These are phyloP conservation scores for Stenurella melanura DNA, from an alignment of 2,888 invertebrate species.

Conservation along the genomic window DNA sequence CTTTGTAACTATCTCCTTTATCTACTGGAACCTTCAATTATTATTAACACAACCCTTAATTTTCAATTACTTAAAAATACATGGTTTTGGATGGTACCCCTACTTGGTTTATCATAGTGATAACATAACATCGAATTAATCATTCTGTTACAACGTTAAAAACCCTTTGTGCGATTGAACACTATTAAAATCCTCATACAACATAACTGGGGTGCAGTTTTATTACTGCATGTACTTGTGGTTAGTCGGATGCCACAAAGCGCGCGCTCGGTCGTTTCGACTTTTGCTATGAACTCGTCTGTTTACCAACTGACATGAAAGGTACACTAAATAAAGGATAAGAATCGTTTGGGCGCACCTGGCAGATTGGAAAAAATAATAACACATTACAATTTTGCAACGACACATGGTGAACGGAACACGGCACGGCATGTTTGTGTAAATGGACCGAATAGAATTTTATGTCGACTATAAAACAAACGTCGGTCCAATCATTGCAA, in stretches of 20 bases:
- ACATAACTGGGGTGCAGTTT: no score
- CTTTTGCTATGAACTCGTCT: not conserved
- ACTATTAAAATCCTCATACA: no score
- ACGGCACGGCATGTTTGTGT: conserved; percentile 1
- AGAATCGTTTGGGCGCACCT: conserved; percentile 25
- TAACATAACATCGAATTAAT: no score
- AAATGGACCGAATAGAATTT: conserved; percentile 8
- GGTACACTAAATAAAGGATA: conserved; percentile 19
- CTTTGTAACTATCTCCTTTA: no score
- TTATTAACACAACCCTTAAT: no score
- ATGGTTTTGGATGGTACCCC: no score
- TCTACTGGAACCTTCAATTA: no score
- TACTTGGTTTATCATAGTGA: no score
- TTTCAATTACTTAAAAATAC: no score
- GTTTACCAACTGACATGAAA: conserved; percentile 35
- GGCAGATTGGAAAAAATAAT: conserved; percentile 34
- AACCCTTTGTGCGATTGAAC: no score
- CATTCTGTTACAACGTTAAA: no score
- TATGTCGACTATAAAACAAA: conserved; percentile 21
- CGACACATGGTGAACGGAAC: conserved; percentile 33
- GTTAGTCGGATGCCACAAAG: not conserved
- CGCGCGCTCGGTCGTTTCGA: conserved; percentile 21
- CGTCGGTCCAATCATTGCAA: conserved; percentile 12
- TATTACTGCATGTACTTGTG: not conserved
- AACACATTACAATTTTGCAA: conserved; percentile 27